Evolutionary conservation across 2,888 invertebrate species (phyloP).

Genomic region (Drosophila seclusa): DNA sequence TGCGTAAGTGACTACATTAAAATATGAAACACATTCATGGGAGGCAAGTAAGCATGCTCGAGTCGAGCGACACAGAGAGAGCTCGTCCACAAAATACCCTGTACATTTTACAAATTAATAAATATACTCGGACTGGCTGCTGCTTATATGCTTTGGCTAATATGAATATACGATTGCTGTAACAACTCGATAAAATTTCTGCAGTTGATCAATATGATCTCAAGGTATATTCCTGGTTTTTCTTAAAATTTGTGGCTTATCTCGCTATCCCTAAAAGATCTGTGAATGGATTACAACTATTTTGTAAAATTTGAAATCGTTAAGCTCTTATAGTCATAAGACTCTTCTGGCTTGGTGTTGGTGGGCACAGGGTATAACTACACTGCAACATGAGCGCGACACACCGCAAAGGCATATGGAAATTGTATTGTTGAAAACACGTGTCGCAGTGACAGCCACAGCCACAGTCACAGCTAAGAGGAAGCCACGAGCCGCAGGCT

Average conservation of each 20-base stretch:
- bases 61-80: neutral
- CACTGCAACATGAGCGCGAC: constrained; percentile 10
- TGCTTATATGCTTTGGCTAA: neutral
- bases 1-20: constrained; percentile 60
- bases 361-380: neutral
- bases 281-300: neutral
- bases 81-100: neutral
- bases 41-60: neutral
- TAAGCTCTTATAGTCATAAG: neutral
- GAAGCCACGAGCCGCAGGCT: constrained; percentile 1
- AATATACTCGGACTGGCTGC: neutral
- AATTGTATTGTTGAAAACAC: constrained; percentile 66
- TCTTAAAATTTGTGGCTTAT: neutral
- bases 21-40: constrained; percentile 29
- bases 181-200: neutral
- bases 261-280: neutral
- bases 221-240: neutral
- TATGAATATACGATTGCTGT: neutral
- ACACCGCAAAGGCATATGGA: constrained; percentile 57
- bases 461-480: neutral
- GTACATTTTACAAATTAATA: neutral
- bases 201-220: neutral
- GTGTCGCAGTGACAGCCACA: constrained; percentile 49
- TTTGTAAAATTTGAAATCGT: neutral
- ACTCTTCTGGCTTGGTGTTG: neutral